A percentile compares a stretch with the other conserved stretches of the same genome.
phyloP scores from a whole-genome alignment of 2,888 invertebrate genomes.

The Poecilobothrus nobilitatus region DNA sequence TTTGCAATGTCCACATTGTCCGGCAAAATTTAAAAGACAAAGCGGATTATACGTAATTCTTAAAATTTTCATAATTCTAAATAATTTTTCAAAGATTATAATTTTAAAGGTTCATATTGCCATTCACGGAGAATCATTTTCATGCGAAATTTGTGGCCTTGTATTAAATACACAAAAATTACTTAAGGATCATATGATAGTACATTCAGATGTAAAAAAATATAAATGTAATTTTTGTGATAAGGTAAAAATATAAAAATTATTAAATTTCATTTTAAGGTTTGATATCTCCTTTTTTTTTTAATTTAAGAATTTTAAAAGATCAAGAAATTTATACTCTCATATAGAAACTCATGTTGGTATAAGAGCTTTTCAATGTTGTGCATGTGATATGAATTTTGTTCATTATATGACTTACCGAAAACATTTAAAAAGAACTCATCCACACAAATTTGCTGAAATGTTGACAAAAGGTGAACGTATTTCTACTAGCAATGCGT shows the following conservation, averaged over 20 bases:
- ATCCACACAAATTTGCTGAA: constrained; percentile 40
- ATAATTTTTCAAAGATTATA: constrained; percentile 3
- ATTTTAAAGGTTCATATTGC: constrained; percentile 40
- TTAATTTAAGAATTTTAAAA: constrained; percentile 32
- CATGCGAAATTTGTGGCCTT: constrained; percentile 42
- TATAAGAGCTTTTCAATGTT: constrained; percentile 41
- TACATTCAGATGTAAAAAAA: constrained; percentile 38
- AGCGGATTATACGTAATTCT: too few species aligned
- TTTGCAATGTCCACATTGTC: too few species aligned
- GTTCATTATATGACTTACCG: constrained; percentile 43
- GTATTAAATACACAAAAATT: constrained; percentile 45
- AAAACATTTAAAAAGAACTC: constrained; percentile 41
- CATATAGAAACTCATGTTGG: constrained; percentile 42
- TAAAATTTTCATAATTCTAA: too few species aligned
- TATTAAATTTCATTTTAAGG: too few species aligned
- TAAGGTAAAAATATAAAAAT: constrained; percentile 15
- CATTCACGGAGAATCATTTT: constrained; percentile 42
- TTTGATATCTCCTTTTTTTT: too few species aligned
- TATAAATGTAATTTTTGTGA: constrained; percentile 40
- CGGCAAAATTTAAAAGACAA: too few species aligned
- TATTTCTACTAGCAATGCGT: not conserved
- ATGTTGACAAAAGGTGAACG: constrained; percentile 31
- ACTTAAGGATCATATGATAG: constrained; percentile 43
- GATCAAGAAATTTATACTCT: constrained; percentile 40
- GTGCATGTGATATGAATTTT: constrained; percentile 41